phyloP scores from a whole-genome alignment of 1,140 invertebrate genomes.

The Drosophila ironensis region DNA sequence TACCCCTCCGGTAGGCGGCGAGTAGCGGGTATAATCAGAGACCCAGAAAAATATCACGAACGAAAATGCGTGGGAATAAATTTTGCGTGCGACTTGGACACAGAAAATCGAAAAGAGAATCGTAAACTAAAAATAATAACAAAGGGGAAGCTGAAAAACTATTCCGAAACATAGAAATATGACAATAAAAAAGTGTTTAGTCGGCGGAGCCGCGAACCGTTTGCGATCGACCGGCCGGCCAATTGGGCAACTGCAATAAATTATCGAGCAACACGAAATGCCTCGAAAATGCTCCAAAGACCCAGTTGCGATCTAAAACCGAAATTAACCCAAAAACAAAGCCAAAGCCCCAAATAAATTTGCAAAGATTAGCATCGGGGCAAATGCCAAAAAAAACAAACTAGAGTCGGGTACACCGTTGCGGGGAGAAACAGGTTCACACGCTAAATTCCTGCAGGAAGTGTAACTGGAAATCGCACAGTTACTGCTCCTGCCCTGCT shows the following conservation, averaged over 20 bases:
- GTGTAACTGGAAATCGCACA: conserved; percentile 50
- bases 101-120: conserved; percentile 39
- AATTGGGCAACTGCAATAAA: conserved; percentile 79
- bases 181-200: conserved; percentile 68
- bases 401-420: too few species aligned
- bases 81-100: conserved; percentile 66
- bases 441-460: conserved; percentile 68
- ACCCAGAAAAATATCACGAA: conserved; percentile 59
- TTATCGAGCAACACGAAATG: conserved; percentile 79
- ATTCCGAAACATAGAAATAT: conserved; percentile 67
- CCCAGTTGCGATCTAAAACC: conserved; percentile 66
- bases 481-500: conserved; percentile 32
- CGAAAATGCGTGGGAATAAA: conserved; percentile 74
- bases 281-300: conserved; percentile 38
- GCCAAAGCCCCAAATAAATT: conserved; percentile 22
- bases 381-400: conserved; percentile 14
- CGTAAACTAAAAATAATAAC: conserved; percentile 17
- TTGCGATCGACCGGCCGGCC: conserved; percentile 57
- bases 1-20: too few species aligned
- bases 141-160: conserved; percentile 54
- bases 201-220: conserved; percentile 32
- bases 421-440: conserved; percentile 69
- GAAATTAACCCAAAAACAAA: conserved; percentile 24
- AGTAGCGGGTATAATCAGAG: too few species aligned
- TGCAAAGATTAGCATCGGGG: conserved; percentile 68